Evolutionary conservation across 2,888 invertebrate species (phyloP).

Genomic region (Athalia rosae): DNA sequence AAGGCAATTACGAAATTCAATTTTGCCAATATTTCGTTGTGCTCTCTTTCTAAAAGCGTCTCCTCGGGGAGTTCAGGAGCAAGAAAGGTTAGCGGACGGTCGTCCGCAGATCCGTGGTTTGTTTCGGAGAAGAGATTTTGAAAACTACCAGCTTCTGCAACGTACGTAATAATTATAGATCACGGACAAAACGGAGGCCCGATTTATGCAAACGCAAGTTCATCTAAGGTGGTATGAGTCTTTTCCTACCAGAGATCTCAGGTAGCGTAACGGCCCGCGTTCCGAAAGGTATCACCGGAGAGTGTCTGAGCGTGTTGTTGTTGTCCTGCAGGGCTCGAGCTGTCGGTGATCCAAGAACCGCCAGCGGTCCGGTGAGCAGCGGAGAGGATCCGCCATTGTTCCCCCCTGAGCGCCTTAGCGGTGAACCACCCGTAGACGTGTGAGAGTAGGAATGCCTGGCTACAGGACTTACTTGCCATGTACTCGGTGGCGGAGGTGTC

Average conservation of each 20-base stretch:
- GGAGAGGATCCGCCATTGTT: slow-evolving; percentile 75
- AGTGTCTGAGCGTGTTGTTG: slow-evolving; percentile 76
- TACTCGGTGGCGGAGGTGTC: slow-evolving; percentile 85
- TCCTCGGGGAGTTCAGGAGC: slow-evolving; percentile 97
- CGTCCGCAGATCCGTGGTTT: slow-evolving; percentile 63
- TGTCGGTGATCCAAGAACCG: slow-evolving; percentile 82
- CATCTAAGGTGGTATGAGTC: too few species aligned
- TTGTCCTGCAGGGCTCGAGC: slow-evolving; percentile 78
- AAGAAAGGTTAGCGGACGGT: slow-evolving; percentile 82
- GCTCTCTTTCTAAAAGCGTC: slow-evolving; percentile 95
- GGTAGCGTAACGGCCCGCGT: slow-evolving; percentile 82
- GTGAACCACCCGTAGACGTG: slow-evolving; percentile 78
- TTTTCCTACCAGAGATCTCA: slow-evolving; percentile 74
- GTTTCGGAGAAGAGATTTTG: slow-evolving; percentile 74
- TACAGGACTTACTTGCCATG: slow-evolving; percentile 90
- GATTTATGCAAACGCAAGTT: neutral
- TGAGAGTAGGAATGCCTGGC: slow-evolving; percentile 75
- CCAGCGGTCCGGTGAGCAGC: slow-evolving; percentile 77
- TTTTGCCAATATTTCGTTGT: slow-evolving; percentile 97
- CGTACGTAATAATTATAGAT: neutral
- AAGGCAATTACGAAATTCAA: slow-evolving; percentile 97
- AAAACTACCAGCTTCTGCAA: slow-evolving; percentile 75
- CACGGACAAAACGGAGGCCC: neutral
- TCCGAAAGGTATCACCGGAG: slow-evolving; percentile 79
- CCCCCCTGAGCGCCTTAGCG: slow-evolving; percentile 78